Base-by-base conservation (phyloP, 2,113 vertebrate genomes). In the Ammodytes dubius region DNA sequence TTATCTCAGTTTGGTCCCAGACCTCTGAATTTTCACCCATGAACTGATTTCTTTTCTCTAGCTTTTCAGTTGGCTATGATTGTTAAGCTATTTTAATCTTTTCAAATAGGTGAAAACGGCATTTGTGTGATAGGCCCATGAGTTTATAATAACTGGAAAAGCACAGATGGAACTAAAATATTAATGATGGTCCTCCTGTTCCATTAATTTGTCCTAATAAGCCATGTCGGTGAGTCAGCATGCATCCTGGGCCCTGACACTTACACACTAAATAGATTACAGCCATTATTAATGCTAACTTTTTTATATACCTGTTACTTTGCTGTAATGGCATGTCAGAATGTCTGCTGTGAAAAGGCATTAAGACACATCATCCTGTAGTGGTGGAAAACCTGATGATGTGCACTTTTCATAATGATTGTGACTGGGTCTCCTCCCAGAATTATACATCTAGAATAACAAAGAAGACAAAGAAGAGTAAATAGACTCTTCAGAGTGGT, bases 391-490 rank as follows among this genome's bases (percentile, higher is more conserved):
- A 71, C 47, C 47, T 54, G 52, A 83, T 56, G 59, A 67, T 87
- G 63, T 46, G 45, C 57, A 74, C 10, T 66, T 63, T 70, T 81
- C 6, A 54, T 40, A 60, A 69, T 52, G 46, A 75, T 15, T 72
- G 14, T 49, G 43, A 64, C 39, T 56, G 8, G 19, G 27, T 52
- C 83, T 42, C 50, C 19, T 84, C 7, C 13, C 39, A 77, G n/a
- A 56, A 75, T 61, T 47, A 75, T 74, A 79, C 74, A 81, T 86
- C 52, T n/a, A 40, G 6, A n/a, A 10, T 3, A 53, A 37, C 43
- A 67, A 65, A 58, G 27, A 2, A 27, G 61, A 72, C 35, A 79
- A 85, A 74, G 79, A 82, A 67, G 57, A 84, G 58, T 63, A 86
- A 84, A 74, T 77, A 74, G 53, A 56, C 69, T 75, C 65, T 53